A percentile compares a stretch with the other conserved stretches of the same genome.
These are phyloP conservation scores for Salvelinus fontinalis DNA, from an alignment of 2,113 vertebrate species.

Conservation along the genomic window DNA sequence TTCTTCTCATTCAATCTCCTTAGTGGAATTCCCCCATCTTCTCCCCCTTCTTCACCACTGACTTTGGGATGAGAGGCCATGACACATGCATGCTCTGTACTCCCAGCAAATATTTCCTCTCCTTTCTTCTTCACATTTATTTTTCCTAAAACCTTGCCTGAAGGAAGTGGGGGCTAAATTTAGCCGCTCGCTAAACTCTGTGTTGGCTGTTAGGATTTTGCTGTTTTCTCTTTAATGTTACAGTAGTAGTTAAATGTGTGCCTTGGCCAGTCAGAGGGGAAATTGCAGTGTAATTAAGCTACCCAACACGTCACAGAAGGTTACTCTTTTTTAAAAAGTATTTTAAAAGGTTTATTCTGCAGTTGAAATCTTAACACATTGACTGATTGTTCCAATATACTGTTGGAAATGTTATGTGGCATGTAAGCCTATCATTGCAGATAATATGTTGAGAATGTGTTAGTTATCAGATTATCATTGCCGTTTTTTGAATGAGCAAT, in stretches of 20 bases:
- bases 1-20: not conserved
- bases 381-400: too few relatives aligned
- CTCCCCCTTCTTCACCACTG: not conserved
- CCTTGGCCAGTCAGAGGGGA: slow-evolving; percentile 35
- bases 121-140: not conserved
- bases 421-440: too few relatives aligned
- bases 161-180: slow-evolving; percentile 68
- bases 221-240: slow-evolving; percentile 59
- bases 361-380: not conserved
- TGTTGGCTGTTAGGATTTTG: slow-evolving; percentile 61
- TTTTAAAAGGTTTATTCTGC: not conserved
- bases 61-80: slow-evolving; percentile 7
- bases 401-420: too few relatives aligned
- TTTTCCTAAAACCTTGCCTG: slow-evolving; percentile 54
- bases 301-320: slow-evolving; percentile 5
- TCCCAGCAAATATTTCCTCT: slow-evolving; percentile 9
- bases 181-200: slow-evolving; percentile 55
- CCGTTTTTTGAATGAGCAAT: too few relatives aligned
- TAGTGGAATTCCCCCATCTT: not conserved
- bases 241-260: slow-evolving; percentile 34
- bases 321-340: slow-evolving; percentile 31
- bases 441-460: too few relatives aligned
- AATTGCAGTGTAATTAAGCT: slow-evolving; percentile 55
- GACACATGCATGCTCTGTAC: slow-evolving; percentile 29
- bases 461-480: too few relatives aligned